Base-by-base conservation (phyloP, 2,113 vertebrate genomes). In the Elephas maximus region DNA sequence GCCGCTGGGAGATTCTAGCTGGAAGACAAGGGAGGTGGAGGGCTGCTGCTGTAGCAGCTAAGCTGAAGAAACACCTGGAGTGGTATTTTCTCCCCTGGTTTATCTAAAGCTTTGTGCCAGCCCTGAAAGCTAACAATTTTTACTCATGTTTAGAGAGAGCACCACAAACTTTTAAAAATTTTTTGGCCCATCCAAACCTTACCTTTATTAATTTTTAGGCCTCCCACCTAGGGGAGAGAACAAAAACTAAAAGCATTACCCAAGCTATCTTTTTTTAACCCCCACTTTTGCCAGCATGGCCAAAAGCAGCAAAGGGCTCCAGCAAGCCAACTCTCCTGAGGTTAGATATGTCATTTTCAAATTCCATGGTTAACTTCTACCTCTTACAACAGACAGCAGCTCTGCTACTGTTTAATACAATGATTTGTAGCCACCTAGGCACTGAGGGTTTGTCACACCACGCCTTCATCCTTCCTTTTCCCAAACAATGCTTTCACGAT, bases 361-460 rank as follows among this genome's bases (percentile, higher is more conserved):
- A 78, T 92, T 94, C 92, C 41, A n/a, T 65, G 10, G 69, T 28
- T 94, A 57, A 88, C 62, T 88, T 73, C 82, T 77, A 33, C 51
- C 26, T 88, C 69, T 92, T n/a, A 79, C 15, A 80, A 18, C 44
- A 41, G 30, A 78, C 45, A 60, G 74, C 60, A 76, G 0, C 65
- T 92, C 83, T 81, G n/a, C 57, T 80, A 18, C 85, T 77, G 15
- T 71, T 94, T 85, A 44, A 41, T 89, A 77, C 20, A 7, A 2
- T 21, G 23, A 17, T 92, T 76, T 48, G 21, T 77, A 94, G 60
- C 45, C 63, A 67, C 33, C 2, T 15, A 60, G 18, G 26, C 28
- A 79, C 53, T 45, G 71, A 48, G 30, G 37, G 5, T 76, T 82
- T 67, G 30, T 92, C 9, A 44, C 67, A 21, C 41, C 77, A 21